A percentile compares a stretch with the other conserved stretches of the same genome.
Conservation (phyloP, 2,888 invertebrate species). For the Drosophila glabriapex region DNA sequence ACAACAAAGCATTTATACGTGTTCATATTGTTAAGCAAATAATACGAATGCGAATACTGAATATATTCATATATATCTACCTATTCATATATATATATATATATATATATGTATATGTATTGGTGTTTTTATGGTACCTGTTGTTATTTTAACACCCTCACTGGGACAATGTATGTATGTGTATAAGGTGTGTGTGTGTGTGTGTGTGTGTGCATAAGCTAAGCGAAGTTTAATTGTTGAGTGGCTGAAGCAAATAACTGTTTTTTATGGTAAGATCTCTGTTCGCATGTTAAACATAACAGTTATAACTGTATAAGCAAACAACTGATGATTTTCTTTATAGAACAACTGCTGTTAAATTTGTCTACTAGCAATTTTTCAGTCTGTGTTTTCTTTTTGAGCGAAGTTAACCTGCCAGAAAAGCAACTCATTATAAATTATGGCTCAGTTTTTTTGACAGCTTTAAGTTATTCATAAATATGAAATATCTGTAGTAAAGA, state of each 20-base stretch:
- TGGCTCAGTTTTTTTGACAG: conserved; percentile 1
- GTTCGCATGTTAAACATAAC: background rate
- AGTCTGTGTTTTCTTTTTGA: background rate
- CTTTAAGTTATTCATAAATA: background rate
- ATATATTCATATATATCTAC: background rate
- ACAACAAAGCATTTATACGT: conserved; percentile 52
- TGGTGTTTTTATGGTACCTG: conserved; percentile 24
- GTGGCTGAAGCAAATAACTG: background rate
- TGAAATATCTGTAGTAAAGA: background rate
- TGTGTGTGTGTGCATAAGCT: conserved; percentile 3
- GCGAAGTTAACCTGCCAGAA: background rate
- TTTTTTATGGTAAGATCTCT: background rate
- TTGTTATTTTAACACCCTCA: conserved; percentile 15
- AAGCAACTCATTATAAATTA: background rate
- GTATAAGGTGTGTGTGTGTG: background rate
- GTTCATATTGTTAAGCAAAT: conserved; percentile 74
- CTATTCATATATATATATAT: background rate
- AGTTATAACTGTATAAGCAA: background rate
- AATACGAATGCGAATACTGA: conserved; percentile 36
- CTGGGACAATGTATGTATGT: conserved; percentile 1
- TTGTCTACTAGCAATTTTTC: background rate
- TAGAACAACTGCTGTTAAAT: background rate
- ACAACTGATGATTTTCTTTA: background rate
- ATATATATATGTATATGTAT: background rate
- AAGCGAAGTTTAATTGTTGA: conserved; percentile 10